Evolutionary conservation across 1,140 invertebrate genomes (phyloP).

Genomic region (Meteorus sp.): DNA sequence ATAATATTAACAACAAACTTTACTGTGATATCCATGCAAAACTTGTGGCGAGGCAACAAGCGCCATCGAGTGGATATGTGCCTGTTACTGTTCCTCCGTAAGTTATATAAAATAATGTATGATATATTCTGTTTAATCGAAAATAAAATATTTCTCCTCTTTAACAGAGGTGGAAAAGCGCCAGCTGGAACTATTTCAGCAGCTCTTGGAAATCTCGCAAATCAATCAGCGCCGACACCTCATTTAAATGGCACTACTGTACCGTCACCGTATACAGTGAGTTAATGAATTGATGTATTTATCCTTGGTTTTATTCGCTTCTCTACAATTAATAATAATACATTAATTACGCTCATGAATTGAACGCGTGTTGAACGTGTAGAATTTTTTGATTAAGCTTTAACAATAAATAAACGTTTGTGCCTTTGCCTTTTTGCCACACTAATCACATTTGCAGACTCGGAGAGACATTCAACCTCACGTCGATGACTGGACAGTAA

Average conservation of each 20-base stretch:
- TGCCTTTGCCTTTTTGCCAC: slow-evolving; percentile 37
- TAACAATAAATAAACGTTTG: slow-evolving; percentile 39
- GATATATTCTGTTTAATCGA: background rate
- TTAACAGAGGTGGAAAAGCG: slow-evolving; percentile 62
- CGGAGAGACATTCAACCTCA: slow-evolving; percentile 34
- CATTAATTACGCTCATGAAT: background rate
- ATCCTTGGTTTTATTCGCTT: too few relatives aligned
- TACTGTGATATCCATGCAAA: slow-evolving; percentile 96
- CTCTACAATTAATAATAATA: too few relatives aligned
- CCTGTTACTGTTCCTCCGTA: slow-evolving; percentile 82
- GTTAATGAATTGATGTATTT: slow-evolving; percentile 27
- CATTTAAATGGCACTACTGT: slow-evolving; percentile 47
- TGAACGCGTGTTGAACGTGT: background rate
- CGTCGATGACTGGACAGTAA: too few relatives aligned
- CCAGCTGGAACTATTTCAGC: slow-evolving; percentile 69
- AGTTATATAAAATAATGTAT: slow-evolving; percentile 53
- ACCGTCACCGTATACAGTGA: slow-evolving; percentile 49
- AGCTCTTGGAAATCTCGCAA: slow-evolving; percentile 57
- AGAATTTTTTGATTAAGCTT: slow-evolving; percentile 8
- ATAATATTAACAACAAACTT: slow-evolving; percentile 93
- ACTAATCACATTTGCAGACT: slow-evolving; percentile 56
- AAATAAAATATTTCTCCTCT: slow-evolving; percentile 1
- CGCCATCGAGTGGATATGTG: slow-evolving; percentile 68
- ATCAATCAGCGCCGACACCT: slow-evolving; percentile 59
- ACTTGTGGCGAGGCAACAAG: slow-evolving; percentile 80